These are phyloP conservation scores for Phrynocephalus vlangalii DNA, from an alignment of 2,797 vertebrate species.

Conservation along the genomic window DNA sequence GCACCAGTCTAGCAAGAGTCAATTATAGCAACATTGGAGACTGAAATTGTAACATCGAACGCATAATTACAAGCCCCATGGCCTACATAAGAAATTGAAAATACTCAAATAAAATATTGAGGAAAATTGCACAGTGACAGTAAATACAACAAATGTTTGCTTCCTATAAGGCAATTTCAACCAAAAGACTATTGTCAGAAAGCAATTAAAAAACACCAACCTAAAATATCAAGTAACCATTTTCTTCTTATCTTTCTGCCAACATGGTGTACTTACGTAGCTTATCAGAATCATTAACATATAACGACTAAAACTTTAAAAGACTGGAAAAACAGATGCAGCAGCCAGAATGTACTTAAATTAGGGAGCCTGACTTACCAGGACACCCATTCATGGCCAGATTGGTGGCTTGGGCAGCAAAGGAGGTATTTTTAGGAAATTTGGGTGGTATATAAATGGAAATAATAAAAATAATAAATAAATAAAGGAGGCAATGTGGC, in stretches of 20 bases:
- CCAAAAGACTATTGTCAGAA: neutral
- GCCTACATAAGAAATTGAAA: slow-evolving; percentile 3
- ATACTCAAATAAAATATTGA: neutral
- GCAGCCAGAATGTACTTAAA: neutral
- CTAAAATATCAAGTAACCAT: neutral
- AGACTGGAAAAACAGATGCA: neutral
- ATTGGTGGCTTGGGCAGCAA: too few relatives aligned
- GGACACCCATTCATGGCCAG: too few relatives aligned
- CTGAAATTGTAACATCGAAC: neutral
- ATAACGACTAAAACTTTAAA: neutral
- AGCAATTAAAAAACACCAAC: neutral
- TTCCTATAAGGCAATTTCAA: neutral
- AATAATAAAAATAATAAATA: too few relatives aligned
- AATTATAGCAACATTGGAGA: neutral
- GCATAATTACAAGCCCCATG: neutral
- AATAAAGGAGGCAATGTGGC: too few relatives aligned
- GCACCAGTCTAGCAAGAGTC: neutral
- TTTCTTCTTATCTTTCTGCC: neutral
- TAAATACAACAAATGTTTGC: slow-evolving; percentile 2
- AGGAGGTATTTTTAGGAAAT: too few relatives aligned
- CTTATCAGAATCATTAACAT: neutral
- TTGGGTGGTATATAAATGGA: too few relatives aligned
- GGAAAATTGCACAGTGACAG: neutral
- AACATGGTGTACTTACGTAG: neutral
- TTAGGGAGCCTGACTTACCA: too few relatives aligned